These are phyloP conservation scores for Caligus rogercresseyi DNA, from an alignment of 1,140 invertebrate species.

Conservation along the genomic window DNA sequence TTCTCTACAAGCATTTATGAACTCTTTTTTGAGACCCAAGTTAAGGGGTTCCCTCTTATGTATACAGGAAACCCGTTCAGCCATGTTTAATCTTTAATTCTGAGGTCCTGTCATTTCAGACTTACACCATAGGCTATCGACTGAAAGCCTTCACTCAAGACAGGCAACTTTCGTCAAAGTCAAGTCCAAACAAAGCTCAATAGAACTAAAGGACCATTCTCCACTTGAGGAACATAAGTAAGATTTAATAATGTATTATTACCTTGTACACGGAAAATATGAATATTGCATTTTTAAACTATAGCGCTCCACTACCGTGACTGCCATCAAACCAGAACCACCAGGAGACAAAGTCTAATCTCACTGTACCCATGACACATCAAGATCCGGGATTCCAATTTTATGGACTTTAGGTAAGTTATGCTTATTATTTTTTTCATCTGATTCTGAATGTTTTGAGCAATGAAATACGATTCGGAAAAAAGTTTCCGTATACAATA, in stretches of 20 bases:
- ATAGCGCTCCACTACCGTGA: neutral
- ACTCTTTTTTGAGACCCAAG: too few relatives aligned
- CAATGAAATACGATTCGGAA: neutral
- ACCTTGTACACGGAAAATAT: neutral
- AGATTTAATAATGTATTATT: neutral
- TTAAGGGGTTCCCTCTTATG: too few relatives aligned
- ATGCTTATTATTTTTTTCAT: neutral
- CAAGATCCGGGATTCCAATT: neutral
- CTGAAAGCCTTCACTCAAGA: neutral
- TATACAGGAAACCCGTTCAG: too few relatives aligned
- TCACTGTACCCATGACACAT: neutral
- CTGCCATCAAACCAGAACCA: neutral
- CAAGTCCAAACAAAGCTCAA: neutral
- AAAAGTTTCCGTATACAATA: neutral
- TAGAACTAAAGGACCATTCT: neutral
- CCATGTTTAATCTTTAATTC: slow-evolving; percentile 13
- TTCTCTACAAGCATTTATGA: too few relatives aligned
- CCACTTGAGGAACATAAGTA: neutral
- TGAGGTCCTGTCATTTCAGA: neutral
- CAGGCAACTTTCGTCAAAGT: neutral
- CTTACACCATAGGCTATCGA: slow-evolving; percentile 42
- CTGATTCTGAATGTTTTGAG: too few relatives aligned
- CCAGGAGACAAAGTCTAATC: neutral
- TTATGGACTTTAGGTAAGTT: neutral
- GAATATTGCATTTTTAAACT: neutral